These are phyloP conservation scores for Eueides isabella DNA, from an alignment of 1,140 invertebrate genomes.

Conservation along the genomic window DNA sequence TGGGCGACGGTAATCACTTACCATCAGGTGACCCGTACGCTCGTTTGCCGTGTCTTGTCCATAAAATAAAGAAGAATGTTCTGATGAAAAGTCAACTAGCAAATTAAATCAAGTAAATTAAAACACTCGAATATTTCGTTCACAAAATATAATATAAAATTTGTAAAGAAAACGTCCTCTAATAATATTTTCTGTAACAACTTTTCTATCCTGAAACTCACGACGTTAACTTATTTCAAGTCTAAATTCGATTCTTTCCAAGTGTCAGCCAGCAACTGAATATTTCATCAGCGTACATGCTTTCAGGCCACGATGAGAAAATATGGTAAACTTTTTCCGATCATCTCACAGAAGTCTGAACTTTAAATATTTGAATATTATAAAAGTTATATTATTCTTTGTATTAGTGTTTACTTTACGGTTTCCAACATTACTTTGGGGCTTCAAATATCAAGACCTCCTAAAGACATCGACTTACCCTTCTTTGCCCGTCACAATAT, in stretches of 20 bases:
- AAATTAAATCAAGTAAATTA: neutral
- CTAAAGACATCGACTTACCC: too few relatives aligned
- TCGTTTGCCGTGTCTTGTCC: too few relatives aligned
- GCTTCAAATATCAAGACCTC: too few relatives aligned
- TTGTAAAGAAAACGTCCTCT: neutral
- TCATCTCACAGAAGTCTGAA: neutral
- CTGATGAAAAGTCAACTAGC: neutral
- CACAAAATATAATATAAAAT: neutral
- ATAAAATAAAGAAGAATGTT: too few relatives aligned
- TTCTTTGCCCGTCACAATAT: too few relatives aligned
- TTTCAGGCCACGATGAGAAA: conserved; percentile 41
- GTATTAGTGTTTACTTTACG: neutral
- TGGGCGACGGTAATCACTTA: too few relatives aligned
- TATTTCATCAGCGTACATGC: conserved; percentile 50
- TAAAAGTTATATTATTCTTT: neutral
- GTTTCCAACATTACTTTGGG: neutral
- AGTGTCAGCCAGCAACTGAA: conserved; percentile 54
- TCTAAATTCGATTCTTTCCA: conserved; percentile 52
- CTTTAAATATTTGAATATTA: neutral
- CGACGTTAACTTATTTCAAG: conserved; percentile 25
- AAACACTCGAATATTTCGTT: neutral
- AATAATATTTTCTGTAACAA: neutral
- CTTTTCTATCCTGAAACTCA: conserved; percentile 13
- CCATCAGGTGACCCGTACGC: too few relatives aligned
- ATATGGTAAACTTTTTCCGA: conserved; percentile 14